Conservation (phyloP, 2,888 invertebrate species). For the Chymomyza procnemis region DNA sequence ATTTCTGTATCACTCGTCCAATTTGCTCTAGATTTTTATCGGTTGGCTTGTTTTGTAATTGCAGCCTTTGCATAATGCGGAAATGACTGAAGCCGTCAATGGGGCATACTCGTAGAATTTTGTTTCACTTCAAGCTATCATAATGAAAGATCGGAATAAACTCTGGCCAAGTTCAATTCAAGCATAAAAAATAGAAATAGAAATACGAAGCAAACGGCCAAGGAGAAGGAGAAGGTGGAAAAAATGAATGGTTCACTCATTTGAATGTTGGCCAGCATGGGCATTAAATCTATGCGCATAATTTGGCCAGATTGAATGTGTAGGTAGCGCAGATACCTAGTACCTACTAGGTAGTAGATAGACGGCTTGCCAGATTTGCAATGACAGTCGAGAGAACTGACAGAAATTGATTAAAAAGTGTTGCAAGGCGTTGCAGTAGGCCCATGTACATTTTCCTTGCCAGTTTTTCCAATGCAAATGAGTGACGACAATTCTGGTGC, state of each 20-base stretch:
- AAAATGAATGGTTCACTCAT: not conserved
- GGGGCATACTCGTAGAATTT: conserved; percentile 32
- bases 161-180: conserved; percentile 59
- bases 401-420: conserved; percentile 66
- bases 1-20: conserved; percentile 42
- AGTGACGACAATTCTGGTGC: conserved; percentile 8
- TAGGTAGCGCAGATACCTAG: not conserved
- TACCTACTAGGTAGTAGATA: not conserved
- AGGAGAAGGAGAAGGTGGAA: not conserved
- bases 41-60: conserved; percentile 20
- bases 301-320: conserved; percentile 34
- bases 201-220: too few species aligned
- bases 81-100: conserved; percentile 41
- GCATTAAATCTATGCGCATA: conserved; percentile 63
- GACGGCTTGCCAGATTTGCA: conserved; percentile 41
- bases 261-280: not conserved
- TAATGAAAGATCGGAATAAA: conserved; percentile 59
- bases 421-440: conserved; percentile 37
- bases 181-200: conserved; percentile 3
- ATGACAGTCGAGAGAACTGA: conserved; percentile 60
- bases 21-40: conserved; percentile 65
- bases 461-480: conserved; percentile 61
- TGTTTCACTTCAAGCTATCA: conserved; percentile 43
- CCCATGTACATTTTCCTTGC: conserved; percentile 22
- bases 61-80: conserved; percentile 33